Evolutionary conservation across 2,797 vertebrate genomes (phyloP).

Genomic region (Cirrhinus molitorella): DNA sequence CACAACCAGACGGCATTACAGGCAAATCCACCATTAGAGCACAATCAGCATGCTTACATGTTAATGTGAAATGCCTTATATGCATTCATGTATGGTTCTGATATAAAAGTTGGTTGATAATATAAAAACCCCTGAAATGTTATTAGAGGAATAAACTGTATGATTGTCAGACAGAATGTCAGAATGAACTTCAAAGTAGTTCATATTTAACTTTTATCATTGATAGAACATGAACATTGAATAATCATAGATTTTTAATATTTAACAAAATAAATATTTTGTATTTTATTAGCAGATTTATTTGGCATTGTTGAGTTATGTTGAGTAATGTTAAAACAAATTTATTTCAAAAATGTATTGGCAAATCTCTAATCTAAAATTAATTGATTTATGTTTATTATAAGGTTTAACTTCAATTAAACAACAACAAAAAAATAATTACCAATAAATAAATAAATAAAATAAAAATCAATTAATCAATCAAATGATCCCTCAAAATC

Average conservation of each 20-base stretch:
- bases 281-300: neutral
- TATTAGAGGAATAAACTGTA: neutral
- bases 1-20: conserved; percentile 12
- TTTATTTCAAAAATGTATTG: neutral
- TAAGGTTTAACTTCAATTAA: neutral
- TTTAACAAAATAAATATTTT: neutral
- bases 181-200: neutral
- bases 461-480: neutral
- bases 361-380: neutral
- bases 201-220: neutral
- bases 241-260: neutral
- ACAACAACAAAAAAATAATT: neutral
- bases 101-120: neutral
- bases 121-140: neutral
- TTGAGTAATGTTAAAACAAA: neutral
- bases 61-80: neutral
- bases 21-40: conserved; percentile 13
- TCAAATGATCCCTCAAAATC: neutral
- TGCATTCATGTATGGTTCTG: neutral
- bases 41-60: neutral
- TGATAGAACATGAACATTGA: neutral
- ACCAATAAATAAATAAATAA: neutral
- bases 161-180: neutral
- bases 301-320: neutral
- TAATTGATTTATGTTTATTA: neutral